Evolutionary conservation across 2,888 invertebrate species (phyloP).

Genomic region (Catocala nupta): DNA sequence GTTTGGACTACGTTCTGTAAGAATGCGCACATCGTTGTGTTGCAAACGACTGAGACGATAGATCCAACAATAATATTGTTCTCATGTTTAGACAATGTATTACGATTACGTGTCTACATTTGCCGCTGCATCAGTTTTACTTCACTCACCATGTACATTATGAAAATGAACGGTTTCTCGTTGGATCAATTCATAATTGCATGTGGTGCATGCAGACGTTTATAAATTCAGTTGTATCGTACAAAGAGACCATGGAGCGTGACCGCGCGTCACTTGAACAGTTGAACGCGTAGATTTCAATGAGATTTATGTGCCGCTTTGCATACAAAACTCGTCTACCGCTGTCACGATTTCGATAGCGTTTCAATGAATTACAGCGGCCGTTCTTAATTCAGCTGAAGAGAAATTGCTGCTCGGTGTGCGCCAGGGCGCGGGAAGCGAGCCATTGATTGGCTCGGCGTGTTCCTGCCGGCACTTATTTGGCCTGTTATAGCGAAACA

Average conservation of each 20-base stretch:
- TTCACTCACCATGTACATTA: slow-evolving; percentile 41
- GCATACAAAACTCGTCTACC: slow-evolving; percentile 50
- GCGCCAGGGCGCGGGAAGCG: slow-evolving; percentile 24
- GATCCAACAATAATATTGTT: slow-evolving; percentile 9
- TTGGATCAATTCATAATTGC: slow-evolving; percentile 55
- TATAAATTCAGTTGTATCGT: slow-evolving; percentile 35
- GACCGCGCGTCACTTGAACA: slow-evolving; percentile 47
- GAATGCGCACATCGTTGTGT: not conserved
- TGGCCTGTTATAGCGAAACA: slow-evolving; percentile 51
- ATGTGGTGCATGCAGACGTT: slow-evolving; percentile 56
- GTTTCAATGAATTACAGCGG: slow-evolving; percentile 53
- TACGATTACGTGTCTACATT: slow-evolving; percentile 5
- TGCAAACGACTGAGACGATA: not conserved
- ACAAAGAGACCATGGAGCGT: slow-evolving; percentile 53
- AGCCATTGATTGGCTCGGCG: slow-evolving; percentile 44
- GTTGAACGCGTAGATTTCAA: slow-evolving; percentile 37
- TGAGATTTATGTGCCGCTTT: slow-evolving; percentile 55
- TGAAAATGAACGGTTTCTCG: slow-evolving; percentile 64
- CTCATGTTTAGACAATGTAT: slow-evolving; percentile 12
- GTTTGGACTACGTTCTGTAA: no score
- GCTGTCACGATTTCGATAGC: slow-evolving; percentile 58
- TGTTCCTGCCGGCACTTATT: slow-evolving; percentile 52
- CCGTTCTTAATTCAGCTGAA: slow-evolving; percentile 32
- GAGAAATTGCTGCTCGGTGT: slow-evolving; percentile 48
- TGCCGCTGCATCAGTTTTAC: slow-evolving; percentile 17